These are phyloP conservation scores for Gnathonemus echidnorhynchus DNA, from an alignment of 2,113 vertebrate species.

Conservation along the genomic window DNA sequence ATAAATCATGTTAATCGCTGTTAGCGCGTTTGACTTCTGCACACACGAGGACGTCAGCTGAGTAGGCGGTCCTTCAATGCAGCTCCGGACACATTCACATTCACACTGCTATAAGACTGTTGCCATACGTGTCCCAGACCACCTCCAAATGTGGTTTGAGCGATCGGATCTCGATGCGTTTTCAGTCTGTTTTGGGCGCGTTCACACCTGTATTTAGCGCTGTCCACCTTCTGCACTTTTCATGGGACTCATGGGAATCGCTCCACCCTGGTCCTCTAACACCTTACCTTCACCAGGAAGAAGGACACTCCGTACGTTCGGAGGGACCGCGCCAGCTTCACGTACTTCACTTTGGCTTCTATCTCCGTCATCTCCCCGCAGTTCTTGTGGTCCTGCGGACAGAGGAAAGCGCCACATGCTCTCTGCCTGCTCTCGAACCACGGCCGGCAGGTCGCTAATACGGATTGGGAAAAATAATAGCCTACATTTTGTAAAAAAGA, in stretches of 20 bases:
- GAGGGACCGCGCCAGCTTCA: conserved; percentile 88
- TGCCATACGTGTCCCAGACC: too few species aligned
- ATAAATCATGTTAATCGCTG: too few species aligned
- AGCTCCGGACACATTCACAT: too few species aligned
- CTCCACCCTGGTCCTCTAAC: neutral
- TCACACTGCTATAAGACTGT: too few species aligned
- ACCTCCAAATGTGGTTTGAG: too few species aligned
- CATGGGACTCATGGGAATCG: neutral
- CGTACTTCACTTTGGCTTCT: conserved; percentile 97
- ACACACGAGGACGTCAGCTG: too few species aligned
- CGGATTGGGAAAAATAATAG: neutral
- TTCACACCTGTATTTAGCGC: too few species aligned
- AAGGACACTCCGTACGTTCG: conserved; percentile 93
- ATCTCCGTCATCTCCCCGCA: conserved; percentile 96
- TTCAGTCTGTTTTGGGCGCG: too few species aligned
- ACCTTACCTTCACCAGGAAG: conserved; percentile 89
- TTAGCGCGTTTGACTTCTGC: too few species aligned
- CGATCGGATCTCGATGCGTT: too few species aligned
- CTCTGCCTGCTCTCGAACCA: neutral
- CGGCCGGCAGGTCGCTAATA: neutral
- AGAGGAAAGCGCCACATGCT: conserved; percentile 22
- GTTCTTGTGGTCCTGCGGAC: conserved; percentile 83
- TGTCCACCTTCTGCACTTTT: neutral
- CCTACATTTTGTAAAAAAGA: neutral
- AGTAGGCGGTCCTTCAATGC: too few species aligned